phyloP scores from a whole-genome alignment of 2,113 vertebrate species.

The Phalacrocorax pelagicus region DNA sequence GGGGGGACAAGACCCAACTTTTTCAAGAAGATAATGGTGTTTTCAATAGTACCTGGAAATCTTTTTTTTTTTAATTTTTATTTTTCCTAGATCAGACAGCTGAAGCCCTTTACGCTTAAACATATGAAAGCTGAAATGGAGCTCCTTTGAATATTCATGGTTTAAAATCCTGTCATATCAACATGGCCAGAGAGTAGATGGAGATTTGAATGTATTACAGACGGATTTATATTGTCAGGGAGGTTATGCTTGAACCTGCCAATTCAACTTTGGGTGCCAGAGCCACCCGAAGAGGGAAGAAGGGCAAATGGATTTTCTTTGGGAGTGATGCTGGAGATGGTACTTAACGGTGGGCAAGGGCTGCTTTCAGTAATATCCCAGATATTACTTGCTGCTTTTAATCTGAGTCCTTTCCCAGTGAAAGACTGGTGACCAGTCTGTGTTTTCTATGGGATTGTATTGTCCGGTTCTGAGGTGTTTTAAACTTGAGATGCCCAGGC shows the following conservation, averaged over 20 bases:
- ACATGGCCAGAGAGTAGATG: no score
- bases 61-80: neutral
- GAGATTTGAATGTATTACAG: neutral
- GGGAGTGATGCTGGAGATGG: fast-evolving
- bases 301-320: neutral
- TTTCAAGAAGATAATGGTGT: neutral
- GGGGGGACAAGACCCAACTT: neutral
- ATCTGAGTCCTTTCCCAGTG: neutral
- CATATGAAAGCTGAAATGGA: neutral
- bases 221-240: neutral
- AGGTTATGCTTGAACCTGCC: neutral
- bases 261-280: neutral
- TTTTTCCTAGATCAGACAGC: neutral
- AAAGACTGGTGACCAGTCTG: neutral
- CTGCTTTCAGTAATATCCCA: neutral
- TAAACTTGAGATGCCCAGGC: neutral
- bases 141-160: neutral
- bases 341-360: neutral
- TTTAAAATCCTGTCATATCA: neutral
- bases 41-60: neutral
- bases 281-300: neutral
- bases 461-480: neutral
- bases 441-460: neutral
- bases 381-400: neutral
- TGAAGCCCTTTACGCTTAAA: neutral